Percentiles rank a stretch among this genome's conserved stretches.
phyloP scores from a whole-genome alignment of 2,113 vertebrate genomes.

The Eurystomus gularis region DNA sequence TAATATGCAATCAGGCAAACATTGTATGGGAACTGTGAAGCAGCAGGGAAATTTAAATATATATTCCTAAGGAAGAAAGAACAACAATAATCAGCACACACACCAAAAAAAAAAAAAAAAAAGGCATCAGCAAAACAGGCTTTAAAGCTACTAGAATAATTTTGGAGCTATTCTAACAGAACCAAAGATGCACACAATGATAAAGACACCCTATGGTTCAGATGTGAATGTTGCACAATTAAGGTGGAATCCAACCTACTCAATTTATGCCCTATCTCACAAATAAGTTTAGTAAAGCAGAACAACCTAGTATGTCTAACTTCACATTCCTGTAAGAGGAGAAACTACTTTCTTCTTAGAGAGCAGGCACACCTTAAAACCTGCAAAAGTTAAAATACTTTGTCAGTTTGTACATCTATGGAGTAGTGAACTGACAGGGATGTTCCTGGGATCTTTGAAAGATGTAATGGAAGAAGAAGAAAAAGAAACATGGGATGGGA shows the following conservation, averaged over 20 bases:
- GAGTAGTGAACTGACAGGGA: not conserved
- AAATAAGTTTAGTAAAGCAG: not conserved
- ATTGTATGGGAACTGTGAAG: not conserved
- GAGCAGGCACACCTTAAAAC: not conserved
- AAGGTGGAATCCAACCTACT: not conserved
- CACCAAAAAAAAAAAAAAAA: not conserved
- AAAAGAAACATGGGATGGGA: not conserved
- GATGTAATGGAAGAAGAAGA: not conserved
- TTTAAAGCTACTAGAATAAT: not conserved
- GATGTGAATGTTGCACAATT: not conserved
- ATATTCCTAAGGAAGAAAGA: constrained; percentile 17
- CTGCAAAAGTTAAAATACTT: not conserved
- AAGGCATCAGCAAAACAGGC: not conserved
- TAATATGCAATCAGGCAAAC: constrained; percentile 39
- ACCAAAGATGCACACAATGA: not conserved
- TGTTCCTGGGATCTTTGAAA: not conserved
- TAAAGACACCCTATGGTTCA: not conserved
- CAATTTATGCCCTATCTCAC: not conserved
- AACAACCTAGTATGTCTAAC: not conserved
- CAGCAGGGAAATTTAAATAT: constrained; percentile 39
- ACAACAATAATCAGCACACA: not conserved
- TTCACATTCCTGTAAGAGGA: not conserved
- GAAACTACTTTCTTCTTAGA: not conserved
- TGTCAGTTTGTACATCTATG: not conserved
- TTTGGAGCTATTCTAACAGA: not conserved